Base-by-base conservation (phyloP, 2,797 vertebrate genomes). In the Peromyscus eremicus region DNA sequence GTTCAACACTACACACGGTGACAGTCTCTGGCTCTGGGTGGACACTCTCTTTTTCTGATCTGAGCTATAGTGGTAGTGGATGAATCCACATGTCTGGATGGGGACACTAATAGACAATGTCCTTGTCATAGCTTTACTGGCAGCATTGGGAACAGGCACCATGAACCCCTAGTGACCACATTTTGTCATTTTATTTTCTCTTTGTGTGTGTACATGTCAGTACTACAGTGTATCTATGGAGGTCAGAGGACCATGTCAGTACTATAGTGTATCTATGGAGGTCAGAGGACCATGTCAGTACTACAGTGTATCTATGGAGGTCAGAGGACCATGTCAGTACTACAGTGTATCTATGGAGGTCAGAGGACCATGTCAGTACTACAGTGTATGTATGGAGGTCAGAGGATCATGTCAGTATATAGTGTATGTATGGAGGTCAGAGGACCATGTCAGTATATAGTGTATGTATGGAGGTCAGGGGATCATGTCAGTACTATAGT, bases 41-140 rank as follows among this genome's bases (percentile, higher is more conserved):
- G 37, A 3, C 2, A 40, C 29, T 23, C 29, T 23, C 49, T 75
- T 13, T 12, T 46, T 5, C 13, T 73, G 46, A 60, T 64, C 43
- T 70, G 21, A 81, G 29, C 23, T 6, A 10, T 37, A 1, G 16
- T 5, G 0, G 2, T 57, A 16, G n/a, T 2, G 6, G 29, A 55
- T 23, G 49, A 70, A 16, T 73, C 14, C 8, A 13, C 0, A 2
- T 55, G 37, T 92, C 60, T 32, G 19, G 46, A 37, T 55, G 23
- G 32, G 29, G 13, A 27, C 75, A 40, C 27, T 55, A 55, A n/a
- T 11, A 4, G 21, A 6, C 23, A 52, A 8, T 8, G 4, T 66
- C 32, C 27, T 82, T 82, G 34, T 82, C 68, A 75, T 16, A 40
- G n/a, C 43, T 75, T 70, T 46, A 16, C 46, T n/a, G 60, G 32